Conservation (phyloP, 2,113 vertebrate species). For the Mugil cephalus region DNA sequence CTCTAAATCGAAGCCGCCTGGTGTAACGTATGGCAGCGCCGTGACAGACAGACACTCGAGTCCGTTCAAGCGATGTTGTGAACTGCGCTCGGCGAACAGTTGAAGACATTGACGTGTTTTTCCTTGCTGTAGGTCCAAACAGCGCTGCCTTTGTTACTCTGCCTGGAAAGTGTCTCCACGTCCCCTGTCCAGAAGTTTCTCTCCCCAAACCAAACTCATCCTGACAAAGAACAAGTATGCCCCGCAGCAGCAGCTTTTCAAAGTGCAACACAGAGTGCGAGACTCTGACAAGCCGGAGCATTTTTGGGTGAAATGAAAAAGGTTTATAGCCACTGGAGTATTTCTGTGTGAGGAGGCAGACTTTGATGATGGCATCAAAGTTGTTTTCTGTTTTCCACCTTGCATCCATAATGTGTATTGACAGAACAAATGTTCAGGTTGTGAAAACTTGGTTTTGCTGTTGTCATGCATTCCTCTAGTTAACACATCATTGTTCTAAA, state of each 20-base stretch:
- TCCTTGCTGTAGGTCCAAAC: slow-evolving; percentile 51
- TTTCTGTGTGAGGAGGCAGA: slow-evolving; percentile 9
- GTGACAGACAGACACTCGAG: slow-evolving; percentile 15
- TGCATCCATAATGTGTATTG: slow-evolving; percentile 9
- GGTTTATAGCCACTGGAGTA: slow-evolving; percentile 29
- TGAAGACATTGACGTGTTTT: slow-evolving; percentile 48
- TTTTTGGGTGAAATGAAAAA: slow-evolving; percentile 46
- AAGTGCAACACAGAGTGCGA: slow-evolving; percentile 9
- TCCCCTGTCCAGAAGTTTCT: slow-evolving; percentile 53
- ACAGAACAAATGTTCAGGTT: background rate
- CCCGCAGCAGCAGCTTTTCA: slow-evolving; percentile 47
- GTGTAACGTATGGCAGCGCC: slow-evolving; percentile 19
- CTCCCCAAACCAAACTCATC: slow-evolving; percentile 49
- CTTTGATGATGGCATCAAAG: slow-evolving; percentile 37
- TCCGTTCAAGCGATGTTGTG: slow-evolving; percentile 35
- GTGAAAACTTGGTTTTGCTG: background rate
- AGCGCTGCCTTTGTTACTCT: slow-evolving; percentile 60
- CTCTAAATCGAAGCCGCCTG: slow-evolving; percentile 10
- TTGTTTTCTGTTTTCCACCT: slow-evolving; percentile 20
- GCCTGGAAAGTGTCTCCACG: slow-evolving; percentile 58
- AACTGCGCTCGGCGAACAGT: slow-evolving; percentile 33
- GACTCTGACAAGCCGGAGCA: background rate
- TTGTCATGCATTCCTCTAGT: background rate
- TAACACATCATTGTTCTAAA: background rate
- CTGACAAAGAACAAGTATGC: slow-evolving; percentile 61